These are phyloP conservation scores for Phymanthus crucifer DNA, from an alignment of 92 coral and sea anemone species.

Conservation along the genomic window DNA sequence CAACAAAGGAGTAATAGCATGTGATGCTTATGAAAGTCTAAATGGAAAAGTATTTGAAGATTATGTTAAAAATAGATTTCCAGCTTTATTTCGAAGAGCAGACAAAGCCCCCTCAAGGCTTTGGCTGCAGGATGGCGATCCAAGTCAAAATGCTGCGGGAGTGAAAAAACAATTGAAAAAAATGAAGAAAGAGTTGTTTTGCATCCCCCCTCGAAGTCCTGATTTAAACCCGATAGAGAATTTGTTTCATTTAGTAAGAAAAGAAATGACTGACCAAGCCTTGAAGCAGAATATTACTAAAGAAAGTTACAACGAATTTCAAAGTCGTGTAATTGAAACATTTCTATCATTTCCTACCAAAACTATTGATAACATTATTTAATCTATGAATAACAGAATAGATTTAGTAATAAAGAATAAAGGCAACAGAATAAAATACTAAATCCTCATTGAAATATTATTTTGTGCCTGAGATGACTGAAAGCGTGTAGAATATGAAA, in stretches of 20 bases:
- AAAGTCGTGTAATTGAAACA: constrained; percentile 39
- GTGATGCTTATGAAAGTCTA: constrained; percentile 37
- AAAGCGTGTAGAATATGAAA: too few species aligned
- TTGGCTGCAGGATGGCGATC: constrained; percentile 52
- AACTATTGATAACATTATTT: constrained; percentile 38
- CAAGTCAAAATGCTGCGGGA: constrained; percentile 39
- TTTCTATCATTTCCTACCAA: constrained; percentile 10
- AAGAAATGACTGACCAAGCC: constrained; percentile 24
- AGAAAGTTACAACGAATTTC: constrained; percentile 33
- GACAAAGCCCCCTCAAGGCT: constrained; percentile 28
- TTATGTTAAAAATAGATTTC: constrained; percentile 14
- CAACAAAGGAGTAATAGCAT: constrained; percentile 39
- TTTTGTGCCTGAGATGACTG: too few species aligned
- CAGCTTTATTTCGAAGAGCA: constrained; percentile 22
- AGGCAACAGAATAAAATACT: constrained; percentile 37
- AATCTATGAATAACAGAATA: constrained; percentile 36
- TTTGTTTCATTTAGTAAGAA: constrained; percentile 26
- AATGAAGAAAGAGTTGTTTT: constrained; percentile 16
- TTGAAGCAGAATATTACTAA: constrained; percentile 9
- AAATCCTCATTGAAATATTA: not conserved
- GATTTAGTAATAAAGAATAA: constrained; percentile 26
- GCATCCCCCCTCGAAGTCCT: constrained; percentile 48
- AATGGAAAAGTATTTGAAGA: constrained; percentile 32
- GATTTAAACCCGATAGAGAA: constrained; percentile 54
- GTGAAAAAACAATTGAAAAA: constrained; percentile 17